Evolutionary conservation across 2,797 vertebrate species (phyloP).

Genomic region (Xerus rutilus): DNA sequence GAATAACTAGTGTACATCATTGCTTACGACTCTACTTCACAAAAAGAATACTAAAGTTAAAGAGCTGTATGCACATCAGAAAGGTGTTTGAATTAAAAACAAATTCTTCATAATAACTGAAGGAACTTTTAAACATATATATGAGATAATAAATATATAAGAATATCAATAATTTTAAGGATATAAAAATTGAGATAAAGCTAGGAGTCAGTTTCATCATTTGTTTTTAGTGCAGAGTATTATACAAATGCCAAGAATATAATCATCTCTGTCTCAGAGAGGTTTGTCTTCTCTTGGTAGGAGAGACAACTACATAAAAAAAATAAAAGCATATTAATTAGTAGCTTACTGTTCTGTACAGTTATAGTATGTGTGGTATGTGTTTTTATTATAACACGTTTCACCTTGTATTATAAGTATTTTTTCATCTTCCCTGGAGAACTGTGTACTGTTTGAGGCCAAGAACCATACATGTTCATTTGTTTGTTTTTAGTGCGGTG

Average conservation of each 20-base stretch:
- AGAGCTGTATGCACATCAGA: not conserved
- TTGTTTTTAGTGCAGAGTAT: not conserved
- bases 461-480: not conserved
- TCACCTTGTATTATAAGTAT: conserved; percentile 31
- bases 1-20: not conserved
- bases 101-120: not conserved
- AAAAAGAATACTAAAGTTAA: conserved; percentile 23
- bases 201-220: not conserved
- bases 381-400: conserved; percentile 29
- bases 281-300: not conserved
- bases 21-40: not conserved
- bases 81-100: conserved; percentile 29
- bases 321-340: conserved; percentile 19
- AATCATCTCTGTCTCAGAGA: not conserved
- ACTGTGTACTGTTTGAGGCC: not conserved
- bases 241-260: not conserved
- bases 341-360: conserved; percentile 48
- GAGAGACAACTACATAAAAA: conserved; percentile 11
- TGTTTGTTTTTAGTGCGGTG: not conserved
- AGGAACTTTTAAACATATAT: not conserved
- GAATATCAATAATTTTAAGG: not conserved
- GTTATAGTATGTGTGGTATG: not conserved
- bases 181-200: not conserved
- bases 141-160: not conserved
- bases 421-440: not conserved